phyloP scores from a whole-genome alignment of 2,888 invertebrate species.

The Polia nebulosa region DNA sequence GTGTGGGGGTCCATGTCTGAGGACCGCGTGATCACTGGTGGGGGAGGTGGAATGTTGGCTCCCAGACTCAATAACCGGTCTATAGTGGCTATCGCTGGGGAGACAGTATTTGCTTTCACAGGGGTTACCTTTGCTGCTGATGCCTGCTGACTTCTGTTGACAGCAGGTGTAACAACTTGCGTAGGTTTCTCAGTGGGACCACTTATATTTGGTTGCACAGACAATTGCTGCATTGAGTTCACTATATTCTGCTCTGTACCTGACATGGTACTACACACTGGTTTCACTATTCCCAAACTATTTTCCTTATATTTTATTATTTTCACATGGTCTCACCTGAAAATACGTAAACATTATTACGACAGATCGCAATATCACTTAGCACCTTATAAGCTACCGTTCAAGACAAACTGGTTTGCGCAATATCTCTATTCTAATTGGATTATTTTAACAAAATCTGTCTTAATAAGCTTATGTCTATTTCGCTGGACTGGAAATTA shows the following conservation, averaged over 20 bases:
- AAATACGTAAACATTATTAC: slow-evolving; percentile 67
- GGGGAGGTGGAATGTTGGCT: slow-evolving; percentile 85
- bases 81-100: slow-evolving; percentile 89
- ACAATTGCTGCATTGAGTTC: slow-evolving; percentile 90
- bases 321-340: slow-evolving; percentile 84
- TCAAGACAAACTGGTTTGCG: slow-evolving; percentile 51
- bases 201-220: slow-evolving; percentile 87
- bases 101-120: slow-evolving; percentile 82
- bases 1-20: slow-evolving; percentile 91
- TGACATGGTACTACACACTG: slow-evolving; percentile 88
- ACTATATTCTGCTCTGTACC: slow-evolving; percentile 89
- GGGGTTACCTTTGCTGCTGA: slow-evolving; percentile 82
- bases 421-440: slow-evolving; percentile 42
- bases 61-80: slow-evolving; percentile 88
- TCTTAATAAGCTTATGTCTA: slow-evolving; percentile 18
- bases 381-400: slow-evolving; percentile 27
- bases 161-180: slow-evolving; percentile 89
- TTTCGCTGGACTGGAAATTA: slow-evolving; percentile 19
- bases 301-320: slow-evolving; percentile 71
- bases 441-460: slow-evolving; percentile 28
- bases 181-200: slow-evolving; percentile 88
- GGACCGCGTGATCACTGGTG: slow-evolving; percentile 84
- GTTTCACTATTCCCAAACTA: slow-evolving; percentile 73
- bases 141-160: slow-evolving; percentile 85
- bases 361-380: slow-evolving; percentile 49